Conservation (phyloP, 2,888 invertebrate species). For the Pyrrhia umbra region DNA sequence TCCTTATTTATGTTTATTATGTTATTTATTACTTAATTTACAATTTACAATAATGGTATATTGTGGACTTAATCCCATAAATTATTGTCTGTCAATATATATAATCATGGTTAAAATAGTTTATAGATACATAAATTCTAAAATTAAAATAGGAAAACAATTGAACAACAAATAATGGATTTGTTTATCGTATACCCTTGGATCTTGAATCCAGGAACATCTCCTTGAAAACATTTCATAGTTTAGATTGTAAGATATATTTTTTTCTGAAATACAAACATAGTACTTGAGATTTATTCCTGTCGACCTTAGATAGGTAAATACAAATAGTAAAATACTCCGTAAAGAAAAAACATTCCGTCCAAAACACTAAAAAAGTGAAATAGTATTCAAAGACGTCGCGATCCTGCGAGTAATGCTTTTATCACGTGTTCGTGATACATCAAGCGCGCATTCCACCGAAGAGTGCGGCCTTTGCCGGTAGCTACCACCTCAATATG, state of each 20-base stretch:
- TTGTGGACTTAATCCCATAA: neutral
- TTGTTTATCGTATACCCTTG: too few relatives aligned
- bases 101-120: neutral
- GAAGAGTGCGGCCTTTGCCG: constrained; percentile 37
- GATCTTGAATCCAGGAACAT: too few relatives aligned
- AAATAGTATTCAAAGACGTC: constrained; percentile 11
- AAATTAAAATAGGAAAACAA: too few relatives aligned
- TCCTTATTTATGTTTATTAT: neutral
- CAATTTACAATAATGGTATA: neutral
- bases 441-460: constrained; percentile 38
- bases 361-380: constrained; percentile 5
- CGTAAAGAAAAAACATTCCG: neutral
- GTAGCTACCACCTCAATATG: constrained; percentile 42
- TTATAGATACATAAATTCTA: too few relatives aligned
- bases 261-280: too few relatives aligned
- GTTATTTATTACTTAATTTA: neutral
- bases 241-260: too few relatives aligned
- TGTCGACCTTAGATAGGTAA: too few relatives aligned
- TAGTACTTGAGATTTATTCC: too few relatives aligned
- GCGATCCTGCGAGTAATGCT: constrained; percentile 21
- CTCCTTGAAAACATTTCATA: too few relatives aligned
- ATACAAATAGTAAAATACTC: too few relatives aligned
- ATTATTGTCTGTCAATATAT: neutral
- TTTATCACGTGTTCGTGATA: constrained; percentile 49
- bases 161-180: too few relatives aligned